Base-by-base conservation (phyloP, 2,797 vertebrate genomes). In the Taeniopygia guttata region DNA sequence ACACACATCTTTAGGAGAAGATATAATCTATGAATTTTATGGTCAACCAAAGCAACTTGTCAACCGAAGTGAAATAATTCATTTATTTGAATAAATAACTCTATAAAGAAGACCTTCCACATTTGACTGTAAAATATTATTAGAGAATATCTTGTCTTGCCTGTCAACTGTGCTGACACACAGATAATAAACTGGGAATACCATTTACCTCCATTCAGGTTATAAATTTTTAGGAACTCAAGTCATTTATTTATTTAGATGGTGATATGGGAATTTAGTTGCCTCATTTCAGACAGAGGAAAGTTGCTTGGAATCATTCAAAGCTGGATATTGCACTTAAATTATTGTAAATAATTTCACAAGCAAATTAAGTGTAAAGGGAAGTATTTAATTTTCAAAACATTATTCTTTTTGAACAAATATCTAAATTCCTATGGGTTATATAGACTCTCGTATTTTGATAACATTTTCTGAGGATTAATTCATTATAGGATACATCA, bases 21-120 rank as follows among this genome's bases (percentile, higher is more conserved):
- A 78, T 20, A 82, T n/a, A 76, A 89, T 49, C 49, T 78, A 42
- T 76, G 69, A 72, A 58, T 88, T 91, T 81, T 91, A 60, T 54
- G 15, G 66, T 74, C 55, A 85, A 34, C 30, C 7, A 82, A 81
- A 72, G 66, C 16, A 86, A 51, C 34, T 92, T 93, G 91, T 89
- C 62, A 90, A 83, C 68, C 27, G 89, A 95, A 81, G 36, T 58
- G 34, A 85, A 75, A 38, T 83, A 92, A 93, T 76, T 89, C 78
- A 90, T 49, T 87, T 91, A 85, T 84, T 94, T 69, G 23, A 86
- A 94, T 87, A 92, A 87, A 48, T 72, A 90, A 79, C 43, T 59
- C 16, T 70, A 75, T 72, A 82, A 95, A 95, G n/a, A 20, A 87
- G 40, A 72, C 10, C 58, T 64, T 84, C 26, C 4, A 2, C 60